A percentile compares a stretch with the other conserved stretches of the same genome.
These are phyloP conservation scores for Myotis myotis DNA, from an alignment of 2,797 vertebrate species.

Conservation along the genomic window DNA sequence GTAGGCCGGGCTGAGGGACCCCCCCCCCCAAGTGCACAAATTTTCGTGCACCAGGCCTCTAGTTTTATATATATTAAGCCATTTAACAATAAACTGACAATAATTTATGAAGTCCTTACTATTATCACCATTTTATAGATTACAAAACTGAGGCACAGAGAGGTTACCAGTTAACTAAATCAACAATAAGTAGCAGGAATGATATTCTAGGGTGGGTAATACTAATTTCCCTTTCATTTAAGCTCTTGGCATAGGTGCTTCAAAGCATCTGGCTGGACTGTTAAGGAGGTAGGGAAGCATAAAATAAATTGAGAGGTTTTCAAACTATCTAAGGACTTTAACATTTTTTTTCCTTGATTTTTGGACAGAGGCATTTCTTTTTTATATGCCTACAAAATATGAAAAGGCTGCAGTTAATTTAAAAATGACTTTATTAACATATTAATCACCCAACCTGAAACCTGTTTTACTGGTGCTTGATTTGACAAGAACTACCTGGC, in stretches of 20 bases:
- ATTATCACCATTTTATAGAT: conserved; percentile 5
- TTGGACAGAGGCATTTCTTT: conserved; percentile 27
- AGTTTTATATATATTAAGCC: not conserved
- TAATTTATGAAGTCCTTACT: not conserved
- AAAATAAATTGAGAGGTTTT: conserved; percentile 4
- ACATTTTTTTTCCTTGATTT: not conserved
- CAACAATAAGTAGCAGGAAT: conserved; percentile 39
- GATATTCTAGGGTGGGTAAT: not conserved
- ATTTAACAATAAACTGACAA: conserved; percentile 19
- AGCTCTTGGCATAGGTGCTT: not conserved
- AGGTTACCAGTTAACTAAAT: conserved; percentile 19
- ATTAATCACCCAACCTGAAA: not conserved
- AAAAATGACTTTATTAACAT: conserved; percentile 12
- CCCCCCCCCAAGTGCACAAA: too few species aligned
- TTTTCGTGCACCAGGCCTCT: too few species aligned
- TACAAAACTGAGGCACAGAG: not conserved
- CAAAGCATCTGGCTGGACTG: not conserved
- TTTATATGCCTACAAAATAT: not conserved
- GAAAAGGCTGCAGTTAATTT: conserved; percentile 7
- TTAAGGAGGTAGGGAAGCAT: not conserved
- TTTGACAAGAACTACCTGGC: not conserved
- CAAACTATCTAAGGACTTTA: not conserved
- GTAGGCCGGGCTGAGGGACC: too few species aligned
- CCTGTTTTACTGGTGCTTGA: conserved; percentile 34
- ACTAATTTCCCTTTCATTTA: not conserved